Base-by-base conservation (phyloP, 37 sponge, comb jelly and placozoan genomes). In the Theonella swinhoei region DNA sequence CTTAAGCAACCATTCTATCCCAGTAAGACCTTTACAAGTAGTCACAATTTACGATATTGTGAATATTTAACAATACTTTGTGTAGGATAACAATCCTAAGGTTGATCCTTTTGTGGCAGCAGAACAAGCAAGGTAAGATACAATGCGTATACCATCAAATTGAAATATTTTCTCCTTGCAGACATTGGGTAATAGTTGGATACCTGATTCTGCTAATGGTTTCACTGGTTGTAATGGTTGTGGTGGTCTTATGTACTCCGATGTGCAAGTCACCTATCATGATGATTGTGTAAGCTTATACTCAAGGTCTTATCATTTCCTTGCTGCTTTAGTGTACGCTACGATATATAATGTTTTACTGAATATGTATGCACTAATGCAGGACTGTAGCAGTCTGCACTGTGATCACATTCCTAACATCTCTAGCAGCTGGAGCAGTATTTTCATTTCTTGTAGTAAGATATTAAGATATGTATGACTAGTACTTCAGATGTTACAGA, bases 111-210 rank as follows among this genome's bases (percentile, higher is more conserved):
- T 33, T 32, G 30, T 7, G 1, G 34, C 33, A 32, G 69, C 69
- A 33, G 69, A 68, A 32, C 69, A 68, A 68, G 69, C 69, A 68
- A 7, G 69, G 69, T 68, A 68, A 3, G 2, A 1, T 65, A 5
- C 54, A 47, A 47, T 14, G n/a, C n/a, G n/a, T 47, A 47, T 47
- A 47, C 11, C 54, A 47, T 7, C 54, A 47, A n/a, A n/a, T n/a
- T n/a, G n/a, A n/a, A n/a, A n/a, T n/a, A n/a, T n/a, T n/a, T n/a
- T n/a, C n/a, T 9, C 7, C 69, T 20, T 5, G 31, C 34, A 68
- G 69, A 33, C 69, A 68, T 33, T 30, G 69, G 69, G 69, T 31
- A 7, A 33, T 31, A 33, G 5, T 68, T 25, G 69, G 34, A 5
- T 68, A 31, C 33, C 34, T 68, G 69, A 33, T 29, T 32, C 20